Evolutionary conservation across 2,888 invertebrate species (phyloP), one percentile per base, ranked within the genome.

Genomic region (Phalera bucephala): DNA sequence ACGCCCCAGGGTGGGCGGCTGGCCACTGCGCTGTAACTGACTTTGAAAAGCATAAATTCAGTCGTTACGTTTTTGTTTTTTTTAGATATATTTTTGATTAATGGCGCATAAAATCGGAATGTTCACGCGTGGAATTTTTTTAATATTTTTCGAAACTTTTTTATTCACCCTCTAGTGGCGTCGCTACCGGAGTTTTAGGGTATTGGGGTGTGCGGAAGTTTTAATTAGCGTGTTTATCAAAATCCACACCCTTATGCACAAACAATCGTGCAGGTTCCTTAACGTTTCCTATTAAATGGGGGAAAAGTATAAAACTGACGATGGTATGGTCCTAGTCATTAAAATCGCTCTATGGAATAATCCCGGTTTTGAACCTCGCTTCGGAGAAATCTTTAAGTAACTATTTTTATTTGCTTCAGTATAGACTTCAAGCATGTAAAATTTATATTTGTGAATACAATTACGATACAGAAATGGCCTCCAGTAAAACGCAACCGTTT

Each of bases 31-130:
- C 72, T 80, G 77, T 59, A 55, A 69, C 68, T 79, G 79, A 80
- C 79, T 81, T 77, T 76, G 73, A 82, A 85, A 83, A 80, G 72
- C 83, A 88, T 87, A 88, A 88, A 88, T 88, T 78, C 77, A 74
- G 71, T 78, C 71, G 75, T 75, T 72, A 70, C 72, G 70, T 70
- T 76, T 71, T 64, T 68, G 65, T 78, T 81, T 76, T n/a, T n/a
- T 83, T 84, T 80, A 67, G 70, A 72, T 76, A 72, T 75, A 68
- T 76, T 79, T 81, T 77, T 85, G 83, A 87, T 84, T 82, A 84
- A 88, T 87, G 74, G 80, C 72, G 72, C 74, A 72, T 82, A 80
- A 82, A 85, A 83, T 84, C 72, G 73, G 79, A 81, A 73, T 72
- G 70, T 71, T 74, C 70, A 65, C 59, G 71, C 68, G 66, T 66